Evolutionary conservation across 2,888 invertebrate species (phyloP).

Genomic region (Lochmaea crataegi): DNA sequence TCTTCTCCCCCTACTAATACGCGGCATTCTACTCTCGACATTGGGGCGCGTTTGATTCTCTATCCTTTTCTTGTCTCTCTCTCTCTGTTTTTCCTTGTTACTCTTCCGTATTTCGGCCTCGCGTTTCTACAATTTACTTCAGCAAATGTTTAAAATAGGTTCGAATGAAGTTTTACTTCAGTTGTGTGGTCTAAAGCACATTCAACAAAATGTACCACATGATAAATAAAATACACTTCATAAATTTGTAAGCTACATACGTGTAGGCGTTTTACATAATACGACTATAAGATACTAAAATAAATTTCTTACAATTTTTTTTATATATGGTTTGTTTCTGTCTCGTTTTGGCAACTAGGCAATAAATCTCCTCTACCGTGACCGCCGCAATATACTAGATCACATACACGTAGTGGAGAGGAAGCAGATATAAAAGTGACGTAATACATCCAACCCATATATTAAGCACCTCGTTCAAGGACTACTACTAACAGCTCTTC

Average conservation of each 20-base stretch:
- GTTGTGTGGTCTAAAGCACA: too few relatives aligned
- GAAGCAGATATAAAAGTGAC: constrained; percentile 25
- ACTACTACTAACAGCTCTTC: constrained; percentile 36
- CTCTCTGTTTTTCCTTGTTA: too few relatives aligned
- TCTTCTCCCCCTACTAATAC: too few relatives aligned
- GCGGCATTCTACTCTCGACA: too few relatives aligned
- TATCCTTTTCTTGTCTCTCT: too few relatives aligned
- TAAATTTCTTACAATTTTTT: not conserved
- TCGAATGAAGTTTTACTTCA: too few relatives aligned
- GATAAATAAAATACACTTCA: not conserved
- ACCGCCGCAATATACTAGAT: constrained; percentile 41
- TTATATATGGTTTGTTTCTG: not conserved
- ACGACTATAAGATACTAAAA: not conserved
- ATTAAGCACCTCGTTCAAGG: constrained; percentile 45
- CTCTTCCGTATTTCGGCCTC: too few relatives aligned
- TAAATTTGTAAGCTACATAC: not conserved
- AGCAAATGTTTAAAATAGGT: too few relatives aligned
- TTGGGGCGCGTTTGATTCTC: too few relatives aligned
- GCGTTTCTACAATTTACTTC: too few relatives aligned
- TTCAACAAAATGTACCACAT: too few relatives aligned
- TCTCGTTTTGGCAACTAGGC: constrained; percentile 6
- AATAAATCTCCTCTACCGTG: constrained; percentile 25
- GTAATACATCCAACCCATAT: constrained; percentile 46
- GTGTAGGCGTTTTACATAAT: not conserved
- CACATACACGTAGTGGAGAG: constrained; percentile 45